Percentiles rank a stretch among this genome's conserved stretches.
Evolutionary conservation across 2,797 vertebrate species (phyloP).

Genomic region (Manis pentadactyla): DNA sequence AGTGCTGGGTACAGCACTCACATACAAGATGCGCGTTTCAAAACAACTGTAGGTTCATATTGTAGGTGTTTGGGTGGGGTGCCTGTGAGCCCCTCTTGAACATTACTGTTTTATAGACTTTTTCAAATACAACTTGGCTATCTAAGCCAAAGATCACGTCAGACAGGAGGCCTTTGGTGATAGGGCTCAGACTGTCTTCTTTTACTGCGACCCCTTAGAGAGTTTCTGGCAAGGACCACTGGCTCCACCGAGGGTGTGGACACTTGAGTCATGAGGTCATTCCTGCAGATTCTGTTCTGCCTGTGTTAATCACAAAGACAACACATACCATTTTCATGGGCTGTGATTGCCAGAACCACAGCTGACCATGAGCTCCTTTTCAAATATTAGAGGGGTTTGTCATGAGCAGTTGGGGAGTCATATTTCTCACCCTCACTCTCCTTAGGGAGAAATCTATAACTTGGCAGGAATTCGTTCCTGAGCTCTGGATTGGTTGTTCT

Average conservation of each 20-base stretch:
- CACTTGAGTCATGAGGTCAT: conserved; percentile 69
- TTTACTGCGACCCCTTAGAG: background rate
- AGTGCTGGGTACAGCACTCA: background rate
- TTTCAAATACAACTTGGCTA: background rate
- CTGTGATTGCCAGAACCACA: conserved; percentile 14
- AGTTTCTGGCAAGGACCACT: background rate
- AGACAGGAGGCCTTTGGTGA: background rate
- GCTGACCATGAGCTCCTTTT: conserved; percentile 9
- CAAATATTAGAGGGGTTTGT: background rate
- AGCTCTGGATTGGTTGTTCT: background rate
- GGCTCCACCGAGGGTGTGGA: conserved; percentile 43
- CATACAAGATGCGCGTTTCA: background rate
- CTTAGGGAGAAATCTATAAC: conserved; percentile 8
- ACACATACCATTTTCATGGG: conserved; percentile 13
- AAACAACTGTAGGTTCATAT: background rate
- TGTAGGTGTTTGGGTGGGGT: background rate
- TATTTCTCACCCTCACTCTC: background rate
- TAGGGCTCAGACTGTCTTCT: conserved; percentile 44
- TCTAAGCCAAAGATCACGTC: conserved; percentile 51
- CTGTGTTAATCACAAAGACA: conserved; percentile 34
- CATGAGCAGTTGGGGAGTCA: background rate
- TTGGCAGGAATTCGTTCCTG: conserved; percentile 2
- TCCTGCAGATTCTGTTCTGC: conserved; percentile 38
- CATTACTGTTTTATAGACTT: conserved; percentile 33
- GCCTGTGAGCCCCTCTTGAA: background rate